Evolutionary conservation across 2,888 invertebrate genomes (phyloP), one percentile per base, ranked within the genome.

Genomic region (Heliconius charithonia): DNA sequence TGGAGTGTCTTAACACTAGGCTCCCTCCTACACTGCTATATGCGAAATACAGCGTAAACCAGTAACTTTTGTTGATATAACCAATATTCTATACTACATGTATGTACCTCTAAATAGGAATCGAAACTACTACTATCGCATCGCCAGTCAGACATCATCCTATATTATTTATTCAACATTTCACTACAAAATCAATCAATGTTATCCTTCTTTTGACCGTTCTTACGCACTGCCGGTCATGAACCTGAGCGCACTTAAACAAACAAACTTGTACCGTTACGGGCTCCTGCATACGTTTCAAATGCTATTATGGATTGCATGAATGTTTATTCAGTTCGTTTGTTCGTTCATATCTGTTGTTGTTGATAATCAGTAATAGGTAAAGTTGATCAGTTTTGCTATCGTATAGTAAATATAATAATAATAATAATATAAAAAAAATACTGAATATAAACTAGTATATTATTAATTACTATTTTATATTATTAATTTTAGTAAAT

Each of bases 241-340:
- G 75, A 73, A 67, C 73, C 73, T 71, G 63, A 10, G 73, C 66
- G 76, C 71, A 81, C 77, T 78, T 80, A 77, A 76, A 51, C 45
- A 77, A 75, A 80, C 76, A 80, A 65, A 72, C 67, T 75, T 77
- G 71, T 75, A 74, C 74, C 37, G 66, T 79, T 79, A 59, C 65
- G 29, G 71, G 65, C 76, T 71, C 66, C 71, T 59, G 37, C 62
- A 65, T 67, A 56, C 75, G 75, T 77, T 74, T 67, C 77, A 67
- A 77, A 67, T 81, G 77, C 76, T 29, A 78, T 73, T 78, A 59
- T 67, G 67, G 45, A 73, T 74, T 78, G 41, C 66, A 59, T 73
- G 62, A 59, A 72, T 78, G 73, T 67, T 77, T 59, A n/a, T 73
- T 77, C 67, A 73, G 77, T 59, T 37, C 73, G 77, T 73, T 78